Evolutionary conservation across 2,113 vertebrate species (phyloP).

Genomic region (Psephotus haematonotus): DNA sequence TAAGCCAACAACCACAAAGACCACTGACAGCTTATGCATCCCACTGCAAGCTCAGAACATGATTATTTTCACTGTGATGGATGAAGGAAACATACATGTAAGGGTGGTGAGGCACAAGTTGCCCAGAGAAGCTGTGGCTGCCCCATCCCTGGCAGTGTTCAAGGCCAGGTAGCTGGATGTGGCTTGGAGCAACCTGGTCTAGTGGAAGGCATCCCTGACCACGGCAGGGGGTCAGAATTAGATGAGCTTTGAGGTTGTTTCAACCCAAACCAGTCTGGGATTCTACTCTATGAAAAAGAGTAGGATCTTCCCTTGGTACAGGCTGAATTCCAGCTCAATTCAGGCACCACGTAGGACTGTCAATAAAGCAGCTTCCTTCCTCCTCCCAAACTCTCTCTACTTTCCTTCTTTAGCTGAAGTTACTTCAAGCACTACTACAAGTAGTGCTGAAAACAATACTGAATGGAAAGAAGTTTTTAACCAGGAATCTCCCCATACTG

Average conservation of each 20-base stretch:
- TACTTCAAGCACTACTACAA: neutral
- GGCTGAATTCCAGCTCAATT: neutral
- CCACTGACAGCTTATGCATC: neutral
- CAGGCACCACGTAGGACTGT: accelerated
- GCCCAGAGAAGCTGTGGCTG: neutral
- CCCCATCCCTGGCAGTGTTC: neutral
- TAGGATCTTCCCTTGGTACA: neutral
- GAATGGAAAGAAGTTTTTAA: neutral
- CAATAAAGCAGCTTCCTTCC: neutral
- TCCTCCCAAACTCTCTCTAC: neutral
- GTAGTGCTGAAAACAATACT: neutral
- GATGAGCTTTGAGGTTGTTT: neutral
- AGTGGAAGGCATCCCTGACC: neutral
- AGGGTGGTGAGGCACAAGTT: neutral
- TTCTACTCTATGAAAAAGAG: neutral
- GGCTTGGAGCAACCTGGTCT: neutral
- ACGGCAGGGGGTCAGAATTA: neutral
- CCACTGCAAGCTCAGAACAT: neutral
- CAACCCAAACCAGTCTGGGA: neutral
- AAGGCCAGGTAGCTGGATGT: neutral
- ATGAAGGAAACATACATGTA: neutral
- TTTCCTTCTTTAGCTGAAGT: neutral
- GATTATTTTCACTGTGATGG: neutral
- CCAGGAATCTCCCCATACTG: neutral
- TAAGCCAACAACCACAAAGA: neutral